Percentiles rank a stretch among this genome's conserved stretches.
Evolutionary conservation across 2,113 vertebrate species (phyloP).

Genomic region (Chaenogobius annularis): DNA sequence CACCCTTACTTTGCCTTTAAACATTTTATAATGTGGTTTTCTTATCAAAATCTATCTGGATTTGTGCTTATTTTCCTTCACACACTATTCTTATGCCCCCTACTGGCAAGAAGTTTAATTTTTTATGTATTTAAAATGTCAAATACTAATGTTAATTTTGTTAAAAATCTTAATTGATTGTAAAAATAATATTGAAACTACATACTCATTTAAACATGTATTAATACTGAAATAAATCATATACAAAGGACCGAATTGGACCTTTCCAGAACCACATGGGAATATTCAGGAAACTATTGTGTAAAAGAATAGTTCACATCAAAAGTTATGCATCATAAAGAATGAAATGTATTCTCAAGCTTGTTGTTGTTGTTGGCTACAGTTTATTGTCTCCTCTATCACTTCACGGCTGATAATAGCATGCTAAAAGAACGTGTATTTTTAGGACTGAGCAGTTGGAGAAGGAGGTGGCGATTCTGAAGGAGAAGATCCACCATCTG

Average conservation of each 20-base stretch:
- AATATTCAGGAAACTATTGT: too few species aligned
- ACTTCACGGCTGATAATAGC: too few species aligned
- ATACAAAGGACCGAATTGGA: too few species aligned
- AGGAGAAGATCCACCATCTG: constrained; percentile 93
- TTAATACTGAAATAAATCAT: not conserved
- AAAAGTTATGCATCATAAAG: too few species aligned
- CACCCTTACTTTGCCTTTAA: not conserved
- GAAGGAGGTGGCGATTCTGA: constrained; percentile 86
- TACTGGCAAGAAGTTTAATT: not conserved
- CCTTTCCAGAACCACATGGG: too few species aligned
- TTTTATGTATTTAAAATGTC: not conserved
- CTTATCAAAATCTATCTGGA: not conserved
- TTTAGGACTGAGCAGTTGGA: constrained; percentile 84
- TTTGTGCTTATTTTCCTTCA: not conserved
- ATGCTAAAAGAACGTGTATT: constrained; percentile 18
- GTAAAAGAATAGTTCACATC: too few species aligned
- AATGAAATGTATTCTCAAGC: too few species aligned
- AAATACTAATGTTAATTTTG: not conserved
- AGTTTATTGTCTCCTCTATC: too few species aligned
- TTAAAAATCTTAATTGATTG: not conserved
- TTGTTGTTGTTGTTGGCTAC: too few species aligned
- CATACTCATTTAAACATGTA: not conserved
- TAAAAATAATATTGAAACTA: not conserved
- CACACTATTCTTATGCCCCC: not conserved
- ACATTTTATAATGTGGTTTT: too few species aligned